Evolutionary conservation across 2,888 invertebrate genomes (phyloP).

Genomic region (Limnephilus rhombicus): DNA sequence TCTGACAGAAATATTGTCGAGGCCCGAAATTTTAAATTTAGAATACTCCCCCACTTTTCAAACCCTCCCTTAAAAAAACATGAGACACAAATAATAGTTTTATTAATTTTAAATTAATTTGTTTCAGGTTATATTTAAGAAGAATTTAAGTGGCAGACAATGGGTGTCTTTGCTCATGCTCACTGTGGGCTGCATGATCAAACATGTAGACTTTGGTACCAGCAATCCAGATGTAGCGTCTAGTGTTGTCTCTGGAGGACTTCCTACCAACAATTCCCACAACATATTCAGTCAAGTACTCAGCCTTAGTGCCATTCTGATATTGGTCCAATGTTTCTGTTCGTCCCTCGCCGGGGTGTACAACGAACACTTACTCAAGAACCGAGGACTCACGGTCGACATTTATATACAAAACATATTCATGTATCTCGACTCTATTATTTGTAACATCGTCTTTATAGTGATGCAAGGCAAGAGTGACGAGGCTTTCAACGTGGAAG

Average conservation of each 20-base stretch:
- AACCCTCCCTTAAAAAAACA: not conserved
- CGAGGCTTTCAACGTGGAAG: constrained; percentile 79
- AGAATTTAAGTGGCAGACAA: constrained; percentile 87
- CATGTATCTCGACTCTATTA: constrained; percentile 95
- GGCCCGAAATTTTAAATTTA: not conserved
- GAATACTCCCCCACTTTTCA: not conserved
- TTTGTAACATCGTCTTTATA: constrained; percentile 91
- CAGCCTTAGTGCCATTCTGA: constrained; percentile 81
- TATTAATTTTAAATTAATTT: constrained; percentile 61
- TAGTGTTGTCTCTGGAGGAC: no score
- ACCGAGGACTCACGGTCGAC: constrained; percentile 88
- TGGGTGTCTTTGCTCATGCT: constrained; percentile 93
- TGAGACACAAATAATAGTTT: not conserved
- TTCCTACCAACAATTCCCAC: not conserved
- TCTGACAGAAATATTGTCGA: no score
- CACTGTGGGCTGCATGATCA: constrained; percentile 94
- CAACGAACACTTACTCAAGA: constrained; percentile 95
- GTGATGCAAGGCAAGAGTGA: constrained; percentile 81
- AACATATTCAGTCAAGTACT: constrained; percentile 69
- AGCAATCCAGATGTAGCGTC: not conserved
- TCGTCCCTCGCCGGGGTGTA: constrained; percentile 97
- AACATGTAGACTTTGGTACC: constrained; percentile 71
- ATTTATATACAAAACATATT: constrained; percentile 96
- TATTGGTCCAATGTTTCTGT: constrained; percentile 89
- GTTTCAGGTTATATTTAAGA: constrained; percentile 90